Base-by-base conservation (phyloP, 2,888 invertebrate species). In the Clistopyga incitator region DNA sequence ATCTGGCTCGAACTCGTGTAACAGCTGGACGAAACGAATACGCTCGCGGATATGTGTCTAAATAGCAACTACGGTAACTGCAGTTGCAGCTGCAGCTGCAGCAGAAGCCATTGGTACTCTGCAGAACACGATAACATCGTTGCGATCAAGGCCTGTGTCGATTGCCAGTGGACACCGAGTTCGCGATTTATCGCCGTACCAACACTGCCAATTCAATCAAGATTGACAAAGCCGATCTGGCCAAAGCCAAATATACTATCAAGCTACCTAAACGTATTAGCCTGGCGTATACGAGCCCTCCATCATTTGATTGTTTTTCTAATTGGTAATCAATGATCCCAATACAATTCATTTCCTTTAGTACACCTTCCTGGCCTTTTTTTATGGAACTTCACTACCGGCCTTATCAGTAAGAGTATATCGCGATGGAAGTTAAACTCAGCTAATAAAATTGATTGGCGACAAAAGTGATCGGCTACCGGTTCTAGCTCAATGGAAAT, bases 211-310 rank as follows among this genome's bases (percentile, higher is more conserved):
- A 81, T 81, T 77, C 72, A 81, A 84, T 84, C 80, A 77, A 78
- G 77, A 84, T 80, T 54, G 83, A 81, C 81, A 81, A 81, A 84
- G 54, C 77, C 72, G 52, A 81, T 81, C 75, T 64, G 50, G 42
- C 38, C 72, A 25, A 65, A 75, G 52, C 47, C 34, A 71, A 67
- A 34, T 61, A 42, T 61, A 79, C 65, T 71, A 52, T 34, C 64
- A 23, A 68, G 45, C 42, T 13, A 54, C 56, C 71, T 65, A 29
- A 45, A 56, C 70, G 64, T 79, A 59, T 56, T 29, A 59, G 29
- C 47, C 47, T 42, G 56, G 52, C 54, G 38, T 72, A 18, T 54
- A 20, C 25, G 42, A 71, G 54, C 29, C 64, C 70, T 81, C 70
- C 61, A 65, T 67, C 61, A 76, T 76, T 72, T 52, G 72, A 77